Conservation (phyloP, 2,888 invertebrate genomes). For the Cactoblastis cactorum region DNA sequence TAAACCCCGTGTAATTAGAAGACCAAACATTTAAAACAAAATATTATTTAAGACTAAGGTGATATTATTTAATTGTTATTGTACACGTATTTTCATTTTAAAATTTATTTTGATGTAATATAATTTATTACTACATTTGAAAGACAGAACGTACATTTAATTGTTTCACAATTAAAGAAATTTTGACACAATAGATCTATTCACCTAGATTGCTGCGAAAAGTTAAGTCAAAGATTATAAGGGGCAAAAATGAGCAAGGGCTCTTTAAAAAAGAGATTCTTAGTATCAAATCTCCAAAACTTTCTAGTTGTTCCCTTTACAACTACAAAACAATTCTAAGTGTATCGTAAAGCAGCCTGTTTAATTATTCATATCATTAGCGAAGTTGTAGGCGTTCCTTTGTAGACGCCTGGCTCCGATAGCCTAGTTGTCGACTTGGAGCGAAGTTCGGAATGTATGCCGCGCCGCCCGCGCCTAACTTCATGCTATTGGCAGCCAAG, state of each 20-base stretch:
- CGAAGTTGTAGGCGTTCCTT: slow-evolving; percentile 65
- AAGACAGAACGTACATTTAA: no score
- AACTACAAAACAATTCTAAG: background rate
- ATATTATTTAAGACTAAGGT: slow-evolving; percentile 29
- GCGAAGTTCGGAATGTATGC: slow-evolving; percentile 47
- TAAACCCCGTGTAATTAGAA: slow-evolving; percentile 35
- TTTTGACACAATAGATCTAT: no score
- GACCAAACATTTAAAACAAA: slow-evolving; percentile 35
- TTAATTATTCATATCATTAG: slow-evolving; percentile 77
- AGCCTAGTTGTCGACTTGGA: slow-evolving; percentile 61
- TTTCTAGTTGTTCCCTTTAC: background rate
- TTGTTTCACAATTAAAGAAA: no score
- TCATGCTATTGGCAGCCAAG: slow-evolving; percentile 41
- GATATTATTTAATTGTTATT: background rate
- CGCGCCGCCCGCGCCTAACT: slow-evolving; percentile 44
- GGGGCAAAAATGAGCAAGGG: no score
- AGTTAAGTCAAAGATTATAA: no score
- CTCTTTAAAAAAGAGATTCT: no score
- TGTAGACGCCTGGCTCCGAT: slow-evolving; percentile 44
- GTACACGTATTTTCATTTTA: background rate
- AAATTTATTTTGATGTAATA: background rate
- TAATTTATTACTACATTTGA: no score
- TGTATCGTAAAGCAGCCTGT: slow-evolving; percentile 40
- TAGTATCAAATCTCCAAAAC: background rate
- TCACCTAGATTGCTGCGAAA: no score